Evolutionary conservation across 2,888 invertebrate genomes (phyloP), one percentile per base, ranked within the genome.

Genomic region (Rhogogaster chlorosoma): DNA sequence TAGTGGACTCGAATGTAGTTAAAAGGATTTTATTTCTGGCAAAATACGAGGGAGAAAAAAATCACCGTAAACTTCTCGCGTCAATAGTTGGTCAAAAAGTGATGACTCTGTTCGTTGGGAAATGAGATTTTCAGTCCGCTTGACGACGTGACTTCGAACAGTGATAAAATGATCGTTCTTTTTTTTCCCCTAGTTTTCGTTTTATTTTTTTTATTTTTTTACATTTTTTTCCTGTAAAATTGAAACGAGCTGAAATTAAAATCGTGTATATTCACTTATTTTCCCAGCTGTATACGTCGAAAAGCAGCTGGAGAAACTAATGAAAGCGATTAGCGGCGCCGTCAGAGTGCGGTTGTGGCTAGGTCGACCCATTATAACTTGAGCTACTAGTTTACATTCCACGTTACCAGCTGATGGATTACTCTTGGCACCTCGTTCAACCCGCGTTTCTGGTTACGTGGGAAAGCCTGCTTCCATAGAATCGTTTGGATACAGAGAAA

Each of bases 351-450:
- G 42, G 71, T 84, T 84, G 84, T 75, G 84, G 84, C 61, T 78
- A 32, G 77, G 75, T 32, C 36, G 84, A 78, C 32, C 84, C 84
- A 77, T 84, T 84, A 84, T 84, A 84, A 84, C 77, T 84, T 84
- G 77, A 73, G 57, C 57, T 53, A 75, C 84, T 45, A 70, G 61
- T 83, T 67, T 64, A 67, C 83, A 67, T 83, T 83, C 83, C 70
- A 26, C 83, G 78, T 78, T 53, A 53, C 49, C 12, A 53, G 78
- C 78, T 53, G 78, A 78, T 78, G 78, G 78, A 78, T 78, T 78
- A 78, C 78, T 78, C 53, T 53, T 57, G 53, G 78, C 78, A 57
- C 78, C 78, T 78, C 78, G 78, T 78, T 78, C 53, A 75, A 45
- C 75, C 75, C n/a, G 22, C 18, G 45, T 22, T 10, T 29, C 32